These are phyloP conservation scores for Trachelus iudaicus DNA, from an alignment of 2,888 invertebrate genomes.

Conservation along the genomic window DNA sequence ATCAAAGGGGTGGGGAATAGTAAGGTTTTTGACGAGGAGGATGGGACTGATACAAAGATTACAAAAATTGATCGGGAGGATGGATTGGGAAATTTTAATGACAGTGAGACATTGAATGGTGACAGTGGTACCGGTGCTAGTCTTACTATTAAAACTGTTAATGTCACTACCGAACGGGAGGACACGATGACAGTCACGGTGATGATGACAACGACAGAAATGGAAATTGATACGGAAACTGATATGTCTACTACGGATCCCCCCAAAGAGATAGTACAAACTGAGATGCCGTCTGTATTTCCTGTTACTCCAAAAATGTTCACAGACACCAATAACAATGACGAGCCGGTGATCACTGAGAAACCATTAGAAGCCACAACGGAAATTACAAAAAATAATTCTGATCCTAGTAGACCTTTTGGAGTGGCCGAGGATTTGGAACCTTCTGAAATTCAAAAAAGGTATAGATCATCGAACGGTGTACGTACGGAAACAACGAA, in stretches of 20 bases:
- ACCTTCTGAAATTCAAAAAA: conserved; percentile 60
- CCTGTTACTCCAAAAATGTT: conserved; percentile 48
- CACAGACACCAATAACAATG: conserved; percentile 12
- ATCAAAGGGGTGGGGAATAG: not conserved
- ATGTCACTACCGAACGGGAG: not conserved
- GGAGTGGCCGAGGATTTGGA: conserved; percentile 45
- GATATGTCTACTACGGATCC: conserved; percentile 12
- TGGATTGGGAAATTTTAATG: not conserved
- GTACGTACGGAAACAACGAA: conserved; percentile 19
- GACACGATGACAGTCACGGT: not conserved
- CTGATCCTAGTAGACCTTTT: conserved; percentile 29
- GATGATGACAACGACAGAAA: conserved; percentile 15
- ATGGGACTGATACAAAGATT: not conserved
- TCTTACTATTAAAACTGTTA: not conserved
- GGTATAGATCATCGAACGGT: conserved; percentile 46
- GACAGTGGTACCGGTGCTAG: not conserved
- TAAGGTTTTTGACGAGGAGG: not conserved
- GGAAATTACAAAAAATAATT: not conserved
- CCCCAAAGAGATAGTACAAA: conserved; percentile 14
- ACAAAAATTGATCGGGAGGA: not conserved
- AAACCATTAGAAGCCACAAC: not conserved
- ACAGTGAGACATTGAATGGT: not conserved
- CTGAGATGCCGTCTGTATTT: conserved; percentile 34
- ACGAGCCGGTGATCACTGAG: not conserved
- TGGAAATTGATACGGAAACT: not conserved